Percentiles rank a stretch among this genome's conserved stretches.
Conservation (phyloP, 2,113 vertebrate species). For the Rhinopomastus cyanomelas region DNA sequence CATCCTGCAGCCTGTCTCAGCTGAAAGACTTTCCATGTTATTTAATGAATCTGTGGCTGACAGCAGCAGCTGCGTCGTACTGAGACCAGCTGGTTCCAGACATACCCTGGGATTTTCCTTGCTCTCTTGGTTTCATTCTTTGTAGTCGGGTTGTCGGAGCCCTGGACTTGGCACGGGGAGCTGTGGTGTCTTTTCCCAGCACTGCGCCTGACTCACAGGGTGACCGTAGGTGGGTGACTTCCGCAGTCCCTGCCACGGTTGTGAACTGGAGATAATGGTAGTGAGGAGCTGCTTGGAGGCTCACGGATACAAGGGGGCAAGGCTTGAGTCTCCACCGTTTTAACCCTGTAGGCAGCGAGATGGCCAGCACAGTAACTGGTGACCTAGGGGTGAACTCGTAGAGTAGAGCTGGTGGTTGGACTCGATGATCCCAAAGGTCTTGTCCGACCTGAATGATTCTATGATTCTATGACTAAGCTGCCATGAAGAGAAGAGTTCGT, state of each 20-base stretch:
- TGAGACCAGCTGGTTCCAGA: slow-evolving; percentile 47
- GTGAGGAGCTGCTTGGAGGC: neutral
- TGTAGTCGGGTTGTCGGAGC: slow-evolving; percentile 21
- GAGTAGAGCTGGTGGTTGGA: too few species aligned
- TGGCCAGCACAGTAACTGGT: neutral
- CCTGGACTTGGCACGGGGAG: neutral
- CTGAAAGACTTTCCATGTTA: neutral
- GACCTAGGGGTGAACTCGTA: too few species aligned
- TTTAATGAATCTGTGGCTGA: slow-evolving; percentile 18
- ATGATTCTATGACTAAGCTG: too few species aligned
- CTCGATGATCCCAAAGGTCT: too few species aligned
- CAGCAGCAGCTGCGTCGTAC: slow-evolving; percentile 51
- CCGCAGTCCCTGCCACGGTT: neutral
- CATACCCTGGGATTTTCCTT: slow-evolving; percentile 48
- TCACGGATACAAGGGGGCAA: neutral
- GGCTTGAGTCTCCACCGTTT: neutral
- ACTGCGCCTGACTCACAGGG: slow-evolving; percentile 5
- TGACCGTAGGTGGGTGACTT: neutral
- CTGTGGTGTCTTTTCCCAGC: slow-evolving; percentile 50
- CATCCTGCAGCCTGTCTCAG: neutral
- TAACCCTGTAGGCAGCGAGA: neutral
- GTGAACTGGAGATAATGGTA: neutral
- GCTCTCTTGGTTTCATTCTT: slow-evolving; percentile 14
- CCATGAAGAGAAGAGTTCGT: neutral
- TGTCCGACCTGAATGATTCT: too few species aligned